These are phyloP conservation scores for Porites evermanni DNA, from an alignment of 92 coral and sea anemone species.

Conservation along the genomic window DNA sequence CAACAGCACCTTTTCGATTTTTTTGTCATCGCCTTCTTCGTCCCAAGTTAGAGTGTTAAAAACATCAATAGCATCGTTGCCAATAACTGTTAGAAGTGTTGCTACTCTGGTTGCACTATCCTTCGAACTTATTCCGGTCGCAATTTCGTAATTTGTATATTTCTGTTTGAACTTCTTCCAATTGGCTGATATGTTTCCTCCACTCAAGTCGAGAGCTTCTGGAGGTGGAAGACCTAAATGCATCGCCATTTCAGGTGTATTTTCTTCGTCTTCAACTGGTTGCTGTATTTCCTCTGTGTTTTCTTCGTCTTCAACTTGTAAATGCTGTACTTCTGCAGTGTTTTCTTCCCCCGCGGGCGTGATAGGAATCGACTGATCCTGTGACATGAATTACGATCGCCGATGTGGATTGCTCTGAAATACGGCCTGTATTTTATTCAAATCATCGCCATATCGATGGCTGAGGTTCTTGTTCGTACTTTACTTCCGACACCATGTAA, in stretches of 20 bases:
- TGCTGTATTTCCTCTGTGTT: conserved; percentile 21
- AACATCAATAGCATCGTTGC: conserved; percentile 57
- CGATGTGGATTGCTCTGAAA: conserved; percentile 11
- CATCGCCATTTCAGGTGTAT: conserved; percentile 36
- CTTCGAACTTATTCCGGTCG: conserved; percentile 45
- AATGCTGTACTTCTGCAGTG: conserved; percentile 20
- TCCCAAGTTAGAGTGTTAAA: conserved; percentile 51
- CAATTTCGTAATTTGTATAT: conserved; percentile 52
- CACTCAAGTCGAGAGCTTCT: conserved; percentile 49
- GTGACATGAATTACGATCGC: conserved; percentile 34
- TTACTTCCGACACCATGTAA: conserved; percentile 4
- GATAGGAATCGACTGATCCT: not conserved
- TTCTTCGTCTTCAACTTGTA: not conserved
- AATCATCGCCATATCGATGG: conserved; percentile 17
- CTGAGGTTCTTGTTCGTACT: conserved; percentile 14
- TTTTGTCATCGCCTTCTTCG: conserved; percentile 51
- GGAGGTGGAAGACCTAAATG: conserved; percentile 52
- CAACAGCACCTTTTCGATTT: conserved; percentile 51
- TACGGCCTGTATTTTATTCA: conserved; percentile 20
- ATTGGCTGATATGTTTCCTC: conserved; percentile 61
- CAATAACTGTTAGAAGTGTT: conserved; percentile 53
- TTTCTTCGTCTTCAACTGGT: conserved; percentile 24
- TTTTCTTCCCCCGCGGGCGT: not conserved
- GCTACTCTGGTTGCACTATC: conserved; percentile 54
- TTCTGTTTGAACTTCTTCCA: conserved; percentile 63